Percentiles rank a stretch among this genome's conserved stretches.
Conservation (phyloP, 2,797 vertebrate genomes). For the Anguilla obscura region DNA sequence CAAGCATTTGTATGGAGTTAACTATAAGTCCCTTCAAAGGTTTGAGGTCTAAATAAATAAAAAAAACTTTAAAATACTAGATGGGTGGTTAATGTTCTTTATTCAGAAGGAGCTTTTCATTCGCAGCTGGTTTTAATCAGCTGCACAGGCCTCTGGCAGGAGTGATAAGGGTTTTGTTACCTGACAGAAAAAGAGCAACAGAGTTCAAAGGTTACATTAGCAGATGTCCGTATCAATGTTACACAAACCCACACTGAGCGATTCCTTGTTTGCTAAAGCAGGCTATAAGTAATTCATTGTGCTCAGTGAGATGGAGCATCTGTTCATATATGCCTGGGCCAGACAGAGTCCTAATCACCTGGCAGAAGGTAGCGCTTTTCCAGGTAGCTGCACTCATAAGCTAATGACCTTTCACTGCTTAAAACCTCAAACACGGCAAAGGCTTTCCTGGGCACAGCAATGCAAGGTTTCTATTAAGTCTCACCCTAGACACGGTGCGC, state of each 20-base stretch:
- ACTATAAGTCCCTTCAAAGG: constrained; percentile 20
- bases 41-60: constrained; percentile 24
- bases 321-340: constrained; percentile 54
- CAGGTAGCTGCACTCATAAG: constrained; percentile 35
- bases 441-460: constrained; percentile 8
- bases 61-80: neutral
- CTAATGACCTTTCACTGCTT: constrained; percentile 39
- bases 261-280: constrained; percentile 57
- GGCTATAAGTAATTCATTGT: constrained; percentile 56
- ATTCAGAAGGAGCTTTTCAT: constrained; percentile 17
- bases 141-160: constrained; percentile 22
- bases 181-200: constrained; percentile 36
- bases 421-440: constrained; percentile 25
- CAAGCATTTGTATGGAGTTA: constrained; percentile 19
- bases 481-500: neutral
- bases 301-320: constrained; percentile 51
- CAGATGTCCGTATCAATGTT: constrained; percentile 54
- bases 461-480: neutral
- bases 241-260: constrained; percentile 40
- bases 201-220: constrained; percentile 55
- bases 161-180: constrained; percentile 39
- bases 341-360: constrained; percentile 43
- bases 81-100: constrained; percentile 2
- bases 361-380: constrained; percentile 39
- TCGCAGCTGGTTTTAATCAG: constrained; percentile 41